phyloP scores from a whole-genome alignment of 53 echinoderm and acorn worm genomes.

The Temnopleurus reevesii region DNA sequence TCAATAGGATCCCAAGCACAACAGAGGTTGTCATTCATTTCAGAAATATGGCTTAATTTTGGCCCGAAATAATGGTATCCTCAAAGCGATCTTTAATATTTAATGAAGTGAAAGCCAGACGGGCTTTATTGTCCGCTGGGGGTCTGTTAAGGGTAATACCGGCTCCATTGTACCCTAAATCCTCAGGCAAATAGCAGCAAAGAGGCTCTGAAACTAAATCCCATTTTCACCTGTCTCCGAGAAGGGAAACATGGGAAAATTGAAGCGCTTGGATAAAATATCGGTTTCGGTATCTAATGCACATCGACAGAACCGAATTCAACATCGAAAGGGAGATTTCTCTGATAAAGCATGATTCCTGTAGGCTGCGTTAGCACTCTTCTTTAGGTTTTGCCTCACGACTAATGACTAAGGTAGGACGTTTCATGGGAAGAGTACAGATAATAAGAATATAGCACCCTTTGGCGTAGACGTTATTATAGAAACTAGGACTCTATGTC shows the following conservation, averaged over 20 bases:
- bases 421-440: background rate
- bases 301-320: background rate
- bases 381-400: background rate
- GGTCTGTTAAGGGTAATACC: slow-evolving; percentile 11
- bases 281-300: background rate
- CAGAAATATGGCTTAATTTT: background rate
- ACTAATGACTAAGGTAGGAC: background rate
- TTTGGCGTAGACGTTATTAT: background rate
- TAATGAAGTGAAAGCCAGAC: slow-evolving; percentile 13
- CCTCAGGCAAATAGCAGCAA: slow-evolving; percentile 6
- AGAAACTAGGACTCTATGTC: background rate
- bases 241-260: background rate
- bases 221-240: background rate
- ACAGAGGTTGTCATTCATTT: no score
- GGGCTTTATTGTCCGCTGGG: background rate
- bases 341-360: background rate
- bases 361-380: background rate
- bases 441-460: background rate
- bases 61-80: background rate
- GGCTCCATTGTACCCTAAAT: slow-evolving; percentile 9
- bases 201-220: slow-evolving; percentile 5
- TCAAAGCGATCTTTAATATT: background rate
- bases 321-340: background rate
- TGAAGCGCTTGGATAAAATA: background rate
- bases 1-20: no score